Percentiles rank a stretch among this genome's conserved stretches.
These are phyloP conservation scores for Acanthococcus lagerstroemiae DNA, from an alignment of 2,888 invertebrate genomes.

Conservation along the genomic window DNA sequence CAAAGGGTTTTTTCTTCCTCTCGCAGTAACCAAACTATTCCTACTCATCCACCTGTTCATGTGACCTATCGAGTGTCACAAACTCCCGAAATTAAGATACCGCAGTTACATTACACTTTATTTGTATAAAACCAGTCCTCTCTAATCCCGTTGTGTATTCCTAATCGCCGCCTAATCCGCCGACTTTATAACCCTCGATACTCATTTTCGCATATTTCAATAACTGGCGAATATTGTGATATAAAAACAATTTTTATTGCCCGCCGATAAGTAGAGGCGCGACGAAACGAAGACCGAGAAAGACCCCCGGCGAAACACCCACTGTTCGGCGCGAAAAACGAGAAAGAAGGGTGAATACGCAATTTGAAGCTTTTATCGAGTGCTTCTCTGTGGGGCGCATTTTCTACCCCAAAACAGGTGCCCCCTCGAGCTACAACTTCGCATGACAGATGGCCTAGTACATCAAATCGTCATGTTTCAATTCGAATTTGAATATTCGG, in stretches of 20 bases:
- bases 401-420: constrained; percentile 26
- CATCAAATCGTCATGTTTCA: constrained; percentile 28
- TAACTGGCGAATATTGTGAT: constrained; percentile 26
- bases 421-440: constrained; percentile 26
- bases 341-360: constrained; percentile 28
- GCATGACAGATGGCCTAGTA: constrained; percentile 21
- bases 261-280: neutral
- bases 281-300: neutral
- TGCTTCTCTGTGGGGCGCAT: constrained; percentile 27
- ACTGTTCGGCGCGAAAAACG: constrained; percentile 1
- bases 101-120: too few relatives aligned
- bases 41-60: too few relatives aligned
- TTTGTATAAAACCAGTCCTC: too few relatives aligned
- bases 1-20: too few relatives aligned
- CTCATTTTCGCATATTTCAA: constrained; percentile 4
- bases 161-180: too few relatives aligned
- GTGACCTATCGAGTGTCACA: too few relatives aligned
- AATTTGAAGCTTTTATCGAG: constrained; percentile 27
- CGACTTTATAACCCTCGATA: neutral
- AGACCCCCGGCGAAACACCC: constrained; percentile 5
- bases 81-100: too few relatives aligned
- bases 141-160: too few relatives aligned
- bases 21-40: too few relatives aligned
- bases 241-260: constrained; percentile 25
- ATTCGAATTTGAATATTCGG: constrained; percentile 28